Evolutionary conservation across 2,797 vertebrate genomes (phyloP), one percentile per base, ranked within the genome.

Genomic region (Phaenicophaeus curvirostris): DNA sequence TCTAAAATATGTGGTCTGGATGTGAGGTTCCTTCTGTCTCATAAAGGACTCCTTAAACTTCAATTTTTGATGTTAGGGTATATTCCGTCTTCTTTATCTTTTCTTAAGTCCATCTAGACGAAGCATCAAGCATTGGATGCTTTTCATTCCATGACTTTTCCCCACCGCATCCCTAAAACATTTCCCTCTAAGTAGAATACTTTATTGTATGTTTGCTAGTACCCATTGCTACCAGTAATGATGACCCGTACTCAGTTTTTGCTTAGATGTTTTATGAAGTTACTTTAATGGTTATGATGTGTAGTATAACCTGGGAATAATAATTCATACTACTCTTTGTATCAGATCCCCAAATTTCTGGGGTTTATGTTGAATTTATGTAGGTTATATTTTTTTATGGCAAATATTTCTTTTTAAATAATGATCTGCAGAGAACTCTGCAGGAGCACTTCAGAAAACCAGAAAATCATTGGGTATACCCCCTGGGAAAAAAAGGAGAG

Each of bases 401-500:
- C 16, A 2, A 63, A 31, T 82, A 85, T 27, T 37, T 72, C 92
- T 88, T 96, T 90, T 11, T 10, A 88, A 96, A 95, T 95, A 91
- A 84, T 81, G 50, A 90, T 74, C 72, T 85, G 37, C 48, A 85
- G 97, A 96, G 82, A 76, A 35, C 15, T 66, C 85, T 91, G 30
- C 71, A 92, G 92, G 94, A 94, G 68, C 35, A 72, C 23, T 8
- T 13, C 55, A 73, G 46, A 97, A 96, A 95, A 31, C n/a, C 84
- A 90, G 61, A 95, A 95, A 91, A 85, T 62, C 79, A 90, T 51
- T 67, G 42, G 57, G 23, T 50, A 53, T 79, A 71, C 73, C 91
- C 28, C 42, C 76, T 87, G 92, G 58, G 54, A 97, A 96, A 93
- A 93, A 93, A 88, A 68, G 83, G 58, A 85, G 51, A 92, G 7